A percentile compares a stretch with the other conserved stretches of the same genome.
These are phyloP conservation scores for Gephyroberyx darwinii DNA, from an alignment of 2,797 vertebrate species.

Conservation along the genomic window DNA sequence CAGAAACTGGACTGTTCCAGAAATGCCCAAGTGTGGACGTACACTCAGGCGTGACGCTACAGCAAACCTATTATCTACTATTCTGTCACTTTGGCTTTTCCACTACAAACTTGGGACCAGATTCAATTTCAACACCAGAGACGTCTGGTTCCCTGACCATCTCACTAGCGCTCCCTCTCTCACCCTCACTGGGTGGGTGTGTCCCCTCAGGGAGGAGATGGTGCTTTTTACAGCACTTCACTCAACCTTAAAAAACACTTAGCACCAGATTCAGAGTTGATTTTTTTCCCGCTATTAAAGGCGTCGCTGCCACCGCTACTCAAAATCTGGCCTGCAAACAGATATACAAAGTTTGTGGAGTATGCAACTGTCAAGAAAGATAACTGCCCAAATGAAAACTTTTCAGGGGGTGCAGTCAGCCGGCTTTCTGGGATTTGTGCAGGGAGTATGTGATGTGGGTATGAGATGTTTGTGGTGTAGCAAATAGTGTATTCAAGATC, in stretches of 20 bases:
- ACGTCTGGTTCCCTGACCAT: slow-evolving; percentile 75
- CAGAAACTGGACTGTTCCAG: slow-evolving; percentile 79
- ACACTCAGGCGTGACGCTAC: slow-evolving; percentile 84
- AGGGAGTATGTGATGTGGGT: slow-evolving; percentile 35
- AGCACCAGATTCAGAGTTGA: slow-evolving; percentile 70
- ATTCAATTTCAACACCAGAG: slow-evolving; percentile 84
- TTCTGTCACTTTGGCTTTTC: slow-evolving; percentile 85
- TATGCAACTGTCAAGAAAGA: slow-evolving; percentile 59
- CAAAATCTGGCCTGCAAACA: slow-evolving; percentile 67
- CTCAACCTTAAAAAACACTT: slow-evolving; percentile 79
- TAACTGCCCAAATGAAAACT: slow-evolving; percentile 62
- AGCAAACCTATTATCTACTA: slow-evolving; percentile 86
- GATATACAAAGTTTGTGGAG: slow-evolving; percentile 65
- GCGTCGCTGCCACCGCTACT: slow-evolving; percentile 62
- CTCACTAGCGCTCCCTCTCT: slow-evolving; percentile 55
- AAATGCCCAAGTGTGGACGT: slow-evolving; percentile 84
- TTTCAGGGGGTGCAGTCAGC: slow-evolving; percentile 54
- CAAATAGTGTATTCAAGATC: slow-evolving; percentile 44
- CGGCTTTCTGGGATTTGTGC: slow-evolving; percentile 42
- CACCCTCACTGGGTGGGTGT: slow-evolving; percentile 69
- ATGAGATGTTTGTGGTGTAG: slow-evolving; percentile 48
- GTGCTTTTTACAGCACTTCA: slow-evolving; percentile 80
- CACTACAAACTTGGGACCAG: slow-evolving; percentile 81
- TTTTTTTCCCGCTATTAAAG: slow-evolving; percentile 62
- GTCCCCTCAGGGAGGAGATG: slow-evolving; percentile 69